These are phyloP conservation scores for Polietes domitor DNA, from an alignment of 2,888 invertebrate genomes.

Conservation along the genomic window DNA sequence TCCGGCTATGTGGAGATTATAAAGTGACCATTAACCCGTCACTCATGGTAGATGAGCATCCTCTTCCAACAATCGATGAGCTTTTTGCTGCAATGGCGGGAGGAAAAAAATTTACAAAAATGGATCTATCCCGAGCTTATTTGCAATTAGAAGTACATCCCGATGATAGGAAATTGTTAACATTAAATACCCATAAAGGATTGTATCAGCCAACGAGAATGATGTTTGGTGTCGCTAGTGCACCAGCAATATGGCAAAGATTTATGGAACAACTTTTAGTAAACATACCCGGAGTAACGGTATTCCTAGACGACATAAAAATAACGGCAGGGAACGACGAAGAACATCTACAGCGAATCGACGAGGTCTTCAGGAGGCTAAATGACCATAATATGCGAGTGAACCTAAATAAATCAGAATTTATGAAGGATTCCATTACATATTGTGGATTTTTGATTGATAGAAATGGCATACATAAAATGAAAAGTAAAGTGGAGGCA, in stretches of 20 bases:
- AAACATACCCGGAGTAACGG: conserved; percentile 69
- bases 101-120: conserved; percentile 70
- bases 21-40: conserved; percentile 70
- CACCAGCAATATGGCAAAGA: conserved; percentile 73
- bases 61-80: conserved; percentile 70
- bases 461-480: conserved; percentile 73
- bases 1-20: conserved; percentile 71
- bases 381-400: conserved; percentile 69
- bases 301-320: conserved; percentile 71
- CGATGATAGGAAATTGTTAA: conserved; percentile 72
- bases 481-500: conserved; percentile 72
- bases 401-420: conserved; percentile 71
- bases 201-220: conserved; percentile 73
- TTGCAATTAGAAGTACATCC: conserved; percentile 75
- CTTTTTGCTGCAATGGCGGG: conserved; percentile 67
- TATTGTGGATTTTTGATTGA: conserved; percentile 73
- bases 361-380: conserved; percentile 67
- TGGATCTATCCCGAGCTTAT: conserved; percentile 75
- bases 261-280: conserved; percentile 71
- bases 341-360: conserved; percentile 68
- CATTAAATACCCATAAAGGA: conserved; percentile 76
- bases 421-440: conserved; percentile 70
- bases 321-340: conserved; percentile 69
- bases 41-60: conserved; percentile 71
- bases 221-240: conserved; percentile 74